phyloP scores from a whole-genome alignment of 2,888 invertebrate species.

The Apotomis turbidana region DNA sequence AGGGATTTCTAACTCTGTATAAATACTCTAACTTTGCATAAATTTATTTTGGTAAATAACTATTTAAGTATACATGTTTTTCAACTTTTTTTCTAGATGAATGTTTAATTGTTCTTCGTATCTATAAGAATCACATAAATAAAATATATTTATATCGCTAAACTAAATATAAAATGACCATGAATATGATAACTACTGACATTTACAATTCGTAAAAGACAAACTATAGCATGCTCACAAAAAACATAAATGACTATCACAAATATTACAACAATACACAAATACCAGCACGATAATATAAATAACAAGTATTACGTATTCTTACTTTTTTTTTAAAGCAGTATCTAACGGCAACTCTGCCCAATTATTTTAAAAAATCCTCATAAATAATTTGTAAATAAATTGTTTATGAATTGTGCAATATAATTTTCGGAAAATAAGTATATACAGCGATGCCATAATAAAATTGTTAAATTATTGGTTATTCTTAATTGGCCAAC shows the following conservation, averaged over 20 bases:
- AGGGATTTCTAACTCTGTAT: no score
- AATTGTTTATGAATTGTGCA: no score
- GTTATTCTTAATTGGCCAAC: no score
- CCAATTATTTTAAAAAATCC: no score
- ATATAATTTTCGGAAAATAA: no score
- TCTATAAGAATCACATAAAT: not conserved
- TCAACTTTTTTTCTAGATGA: not conserved
- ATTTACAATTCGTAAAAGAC: not conserved
- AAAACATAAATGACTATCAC: not conserved
- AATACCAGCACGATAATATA: not conserved
- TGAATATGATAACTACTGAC: constrained; percentile 48
- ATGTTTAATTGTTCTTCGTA: not conserved
- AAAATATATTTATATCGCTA: constrained; percentile 47
- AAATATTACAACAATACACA: not conserved
- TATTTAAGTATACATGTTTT: not conserved
- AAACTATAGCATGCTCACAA: constrained; percentile 8
- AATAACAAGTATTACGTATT: no score
- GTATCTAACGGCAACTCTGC: no score
- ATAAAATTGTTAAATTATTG: no score
- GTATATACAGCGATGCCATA: no score
- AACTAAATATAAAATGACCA: constrained; percentile 55
- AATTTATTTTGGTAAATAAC: not conserved
- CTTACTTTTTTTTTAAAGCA: no score
- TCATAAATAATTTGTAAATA: no score
- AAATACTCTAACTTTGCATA: not conserved